Evolutionary conservation across 2,797 vertebrate species (phyloP), one percentile per base, ranked within the genome.

Genomic region (Dendrocincla fuliginosa): DNA sequence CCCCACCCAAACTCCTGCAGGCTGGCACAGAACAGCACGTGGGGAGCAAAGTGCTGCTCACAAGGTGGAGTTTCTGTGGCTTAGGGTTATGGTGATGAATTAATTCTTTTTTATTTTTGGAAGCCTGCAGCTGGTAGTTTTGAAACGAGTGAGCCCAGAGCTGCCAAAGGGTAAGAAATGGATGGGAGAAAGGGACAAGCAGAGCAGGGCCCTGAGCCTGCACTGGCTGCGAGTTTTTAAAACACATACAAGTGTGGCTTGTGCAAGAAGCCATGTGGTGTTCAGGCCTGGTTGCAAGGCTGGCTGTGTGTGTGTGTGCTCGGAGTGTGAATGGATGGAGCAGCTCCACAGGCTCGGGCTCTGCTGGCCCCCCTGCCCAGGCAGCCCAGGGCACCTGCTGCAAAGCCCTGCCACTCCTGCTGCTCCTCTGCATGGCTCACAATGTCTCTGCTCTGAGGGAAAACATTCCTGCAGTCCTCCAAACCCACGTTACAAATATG

Each of bases 121-220:
- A 91, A 93, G 88, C 65, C 89, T 97, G 96, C 98, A 98, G 97
- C 96, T 98, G 97, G 89, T 97, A 86, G 94, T 97, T 98, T 97
- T 97, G 97, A 97, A 98, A 97, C 93, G 8, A 94, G 89, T 74
- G 67, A 85, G 61, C 79, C 77, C 89, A 70, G 73, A 56, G 78
- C 83, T 91, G 95, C 64, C 55, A 3, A 57, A 49, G 33, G 77
- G 46, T 44, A 68, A 94, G 83, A 88, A 96, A 92, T 37, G 67
- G 69, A 47, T 25, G 71, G 74, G 46, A 92, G 80, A 52, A 67
- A 74, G 16, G 53, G 81, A 74, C 71, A 80, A 57, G 20, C 41
- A 11, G 60, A 74, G 44, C 11, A 24, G 30, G 49, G 53, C 37
- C 61, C 49, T 68, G 91, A 61, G 69, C 16, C 9, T 35, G 33